Evolutionary conservation across 2,113 vertebrate genomes (phyloP).

Genomic region (Beaufortia kweichowensis): DNA sequence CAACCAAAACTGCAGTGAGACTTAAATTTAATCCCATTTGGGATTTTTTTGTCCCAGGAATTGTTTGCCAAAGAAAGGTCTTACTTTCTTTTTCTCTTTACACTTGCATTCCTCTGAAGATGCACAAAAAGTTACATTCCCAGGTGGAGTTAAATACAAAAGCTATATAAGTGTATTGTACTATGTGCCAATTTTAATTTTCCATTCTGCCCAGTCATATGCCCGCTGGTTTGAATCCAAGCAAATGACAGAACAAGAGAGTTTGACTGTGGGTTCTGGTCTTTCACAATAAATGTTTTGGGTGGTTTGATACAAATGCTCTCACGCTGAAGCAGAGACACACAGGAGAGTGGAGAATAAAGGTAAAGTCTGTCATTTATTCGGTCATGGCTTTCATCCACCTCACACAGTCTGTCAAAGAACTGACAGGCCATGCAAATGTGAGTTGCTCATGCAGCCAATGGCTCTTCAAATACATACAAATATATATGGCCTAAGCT

Average conservation of each 20-base stretch:
- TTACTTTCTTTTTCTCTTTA: not conserved
- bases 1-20: not conserved
- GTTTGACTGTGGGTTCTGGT: slow-evolving; percentile 58
- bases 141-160: slow-evolving; percentile 12
- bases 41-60: not conserved
- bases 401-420: slow-evolving; percentile 72
- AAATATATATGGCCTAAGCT: slow-evolving; percentile 28
- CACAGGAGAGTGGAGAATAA: slow-evolving; percentile 60
- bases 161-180: slow-evolving; percentile 58
- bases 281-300: slow-evolving; percentile 63
- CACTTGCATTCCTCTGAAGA: not conserved
- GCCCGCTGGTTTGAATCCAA: slow-evolving; percentile 71
- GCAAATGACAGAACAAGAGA: slow-evolving; percentile 70
- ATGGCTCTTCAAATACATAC: slow-evolving; percentile 28
- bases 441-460: slow-evolving; percentile 19
- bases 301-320: slow-evolving; percentile 76
- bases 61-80: not conserved
- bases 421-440: slow-evolving; percentile 72
- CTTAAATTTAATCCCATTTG: not conserved
- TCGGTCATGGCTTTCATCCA: slow-evolving; percentile 70
- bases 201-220: slow-evolving; percentile 60
- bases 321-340: slow-evolving; percentile 70
- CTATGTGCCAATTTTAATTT: slow-evolving; percentile 61
- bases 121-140: not conserved
- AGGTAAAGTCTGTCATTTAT: slow-evolving; percentile 61